Base-by-base conservation (phyloP, 2,888 invertebrate genomes). In the Pediacus dermestoides region DNA sequence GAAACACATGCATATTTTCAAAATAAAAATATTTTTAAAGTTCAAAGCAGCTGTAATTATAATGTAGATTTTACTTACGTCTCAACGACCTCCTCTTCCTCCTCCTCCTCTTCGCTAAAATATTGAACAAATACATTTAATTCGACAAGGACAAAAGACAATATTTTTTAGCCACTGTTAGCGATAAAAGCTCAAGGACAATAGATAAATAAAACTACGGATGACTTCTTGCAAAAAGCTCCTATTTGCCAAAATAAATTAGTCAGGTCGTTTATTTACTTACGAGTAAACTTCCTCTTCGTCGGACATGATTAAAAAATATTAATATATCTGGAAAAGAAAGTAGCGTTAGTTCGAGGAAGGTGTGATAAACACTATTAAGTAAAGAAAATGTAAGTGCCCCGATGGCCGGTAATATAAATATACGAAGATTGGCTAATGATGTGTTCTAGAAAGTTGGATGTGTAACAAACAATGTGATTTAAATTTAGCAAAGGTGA, bases 271-370 rank as follows among this genome's bases (percentile, higher is more conserved):
- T 6, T 11, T 10, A 11, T 34, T 33, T 78, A 89, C 90, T 90
- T 79, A 90, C 90, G 90, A 89, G 80, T 90, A 90, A 67, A 77
- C 77, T 80, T 89, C 89, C 76, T 90, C 90, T 74, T 90, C 90
- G 81, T 90, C 90, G 78, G 90, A 90, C 90, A 90, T 90, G 80
- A 73, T 85, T 80, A 73, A 75, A 72, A 74, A 28, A n/a, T n/a
- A n/a, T n/a, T n/a, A 72, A 67, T 55, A 72, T 71, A 70, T 73
- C 79, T 78, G 72, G n/a, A 75, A 77, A 61, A 65, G 56, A 60
- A 54, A 61, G 58, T 56, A 9, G 28, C 34, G n/a, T n/a, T n/a
- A n/a, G n/a, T n/a, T n/a, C n/a, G n/a, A n/a, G n/a, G n/a, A n/a
- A n/a, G n/a, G n/a, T n/a, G n/a, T n/a, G n/a, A n/a, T n/a, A n/a